Conservation (phyloP, 2,888 invertebrate species). For the Rotaria macrura region DNA sequence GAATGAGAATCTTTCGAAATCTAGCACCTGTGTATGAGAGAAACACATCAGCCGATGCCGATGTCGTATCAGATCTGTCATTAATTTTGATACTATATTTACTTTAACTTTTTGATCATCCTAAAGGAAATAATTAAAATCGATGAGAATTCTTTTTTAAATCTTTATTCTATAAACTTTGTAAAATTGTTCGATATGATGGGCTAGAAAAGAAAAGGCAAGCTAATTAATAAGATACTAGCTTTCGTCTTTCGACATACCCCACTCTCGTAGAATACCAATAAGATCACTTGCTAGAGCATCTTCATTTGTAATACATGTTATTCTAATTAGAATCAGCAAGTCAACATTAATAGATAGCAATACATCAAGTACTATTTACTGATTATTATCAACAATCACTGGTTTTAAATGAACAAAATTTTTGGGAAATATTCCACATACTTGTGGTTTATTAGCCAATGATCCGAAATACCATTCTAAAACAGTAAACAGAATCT, state of each 20-base stretch:
- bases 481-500: neutral
- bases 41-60: neutral
- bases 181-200: conserved; percentile 16
- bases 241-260: neutral
- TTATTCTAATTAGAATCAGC: neutral
- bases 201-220: neutral
- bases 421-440: neutral
- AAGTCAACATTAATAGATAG: too few relatives aligned
- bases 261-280: conserved; percentile 4
- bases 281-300: neutral
- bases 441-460: neutral
- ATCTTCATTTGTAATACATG: conserved; percentile 7
- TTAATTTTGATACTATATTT: neutral
- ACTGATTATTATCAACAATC: conserved; percentile 14
- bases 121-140: neutral
- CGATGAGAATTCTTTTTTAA: too few relatives aligned
- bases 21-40: neutral
- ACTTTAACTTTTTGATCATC: conserved; percentile 6
- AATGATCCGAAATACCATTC: conserved; percentile 20
- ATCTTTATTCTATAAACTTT: neutral
- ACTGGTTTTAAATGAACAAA: conserved; percentile 1
- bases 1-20: neutral
- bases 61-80: neutral
- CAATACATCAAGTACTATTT: neutral
- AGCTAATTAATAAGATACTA: neutral